phyloP scores from a whole-genome alignment of 2,888 invertebrate species.

The Xylophagus ater region DNA sequence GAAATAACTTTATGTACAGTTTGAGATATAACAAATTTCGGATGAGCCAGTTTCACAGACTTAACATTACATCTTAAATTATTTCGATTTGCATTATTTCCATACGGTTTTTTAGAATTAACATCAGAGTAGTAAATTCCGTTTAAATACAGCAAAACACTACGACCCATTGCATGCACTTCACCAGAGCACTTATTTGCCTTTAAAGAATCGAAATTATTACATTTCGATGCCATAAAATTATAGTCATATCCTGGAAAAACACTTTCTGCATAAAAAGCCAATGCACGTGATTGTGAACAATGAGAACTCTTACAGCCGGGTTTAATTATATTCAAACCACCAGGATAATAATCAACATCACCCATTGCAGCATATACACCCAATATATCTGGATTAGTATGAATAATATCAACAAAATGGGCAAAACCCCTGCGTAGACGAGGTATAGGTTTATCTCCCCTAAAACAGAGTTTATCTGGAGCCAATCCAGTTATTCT shows the following conservation, averaged over 20 bases:
- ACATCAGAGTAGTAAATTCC: constrained; percentile 36
- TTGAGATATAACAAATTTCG: no score
- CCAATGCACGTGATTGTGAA: constrained; percentile 13
- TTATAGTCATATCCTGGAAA: constrained; percentile 8
- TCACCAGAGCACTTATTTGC: constrained; percentile 27
- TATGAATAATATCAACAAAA: constrained; percentile 18
- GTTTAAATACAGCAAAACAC: constrained; percentile 23
- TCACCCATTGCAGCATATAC: constrained; percentile 22
- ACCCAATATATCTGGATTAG: constrained; percentile 23
- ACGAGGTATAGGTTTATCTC: no score
- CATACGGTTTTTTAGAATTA: constrained; percentile 24
- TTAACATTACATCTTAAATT: no score
- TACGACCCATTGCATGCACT: constrained; percentile 30
- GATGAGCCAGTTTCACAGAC: no score
- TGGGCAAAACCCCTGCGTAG: constrained; percentile 9
- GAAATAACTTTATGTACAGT: no score
- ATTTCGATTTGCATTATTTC: no score
- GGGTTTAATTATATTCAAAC: constrained; percentile 4
- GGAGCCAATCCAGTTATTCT: constrained; percentile 12
- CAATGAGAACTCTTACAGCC: constrained; percentile 11
- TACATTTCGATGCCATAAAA: constrained; percentile 9
- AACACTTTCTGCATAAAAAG: constrained; percentile 15
- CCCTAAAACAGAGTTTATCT: constrained; percentile 17
- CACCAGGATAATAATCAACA: background rate
- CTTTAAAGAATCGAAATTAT: no score